Base-by-base conservation (phyloP, 2,797 vertebrate genomes). In the Falco columbarius region DNA sequence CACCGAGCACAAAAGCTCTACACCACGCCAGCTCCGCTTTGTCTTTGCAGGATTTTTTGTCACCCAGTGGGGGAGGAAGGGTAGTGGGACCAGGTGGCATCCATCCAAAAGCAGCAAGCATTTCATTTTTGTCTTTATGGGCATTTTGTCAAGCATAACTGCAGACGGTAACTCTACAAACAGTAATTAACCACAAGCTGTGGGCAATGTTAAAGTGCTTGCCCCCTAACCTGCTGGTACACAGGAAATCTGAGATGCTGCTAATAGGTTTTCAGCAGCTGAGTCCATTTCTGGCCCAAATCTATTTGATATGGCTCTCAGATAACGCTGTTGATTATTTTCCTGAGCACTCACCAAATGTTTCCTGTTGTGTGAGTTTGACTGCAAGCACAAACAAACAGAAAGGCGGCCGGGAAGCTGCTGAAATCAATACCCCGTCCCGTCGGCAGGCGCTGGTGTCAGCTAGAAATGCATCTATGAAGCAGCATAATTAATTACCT, bases 151-250 rank as follows among this genome's bases (percentile, higher is more conserved):
- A 79, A 92, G 95, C 96, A 96, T 81, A 97, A 98, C 96, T 95
- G 94, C 89, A 82, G 95, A 81, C 24, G 34, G 96, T 90, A 92
- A 96, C 94, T 89, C 81, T 74, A 86, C 94, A 97, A 98, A 97
- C 97, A 97, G 92, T 96, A 95, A 97, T 98, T 98, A 98, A 96
- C 96, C 91, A 76, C 95, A 96, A 96, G 92, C 98, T 98, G 96
- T 61, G 96, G 98, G 97, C 95, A 87, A 82, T 81, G 92, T 86
- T 98, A 90, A 97, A 98, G 97, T 96, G 63, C 88, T 91, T 95
- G 91, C 71, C 40, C 79, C 14, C 44, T 70, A 89, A 87, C 93
- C 89, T 94, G 74, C 61, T 80, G 95, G 97, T 91, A 95, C 96
- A 55, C 71, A 75, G 96, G 97, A 96, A 98, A 89, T 93, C 94